Conservation (phyloP, 37 sponge, comb jelly and placozoan genomes). For the Ianthella basta region DNA sequence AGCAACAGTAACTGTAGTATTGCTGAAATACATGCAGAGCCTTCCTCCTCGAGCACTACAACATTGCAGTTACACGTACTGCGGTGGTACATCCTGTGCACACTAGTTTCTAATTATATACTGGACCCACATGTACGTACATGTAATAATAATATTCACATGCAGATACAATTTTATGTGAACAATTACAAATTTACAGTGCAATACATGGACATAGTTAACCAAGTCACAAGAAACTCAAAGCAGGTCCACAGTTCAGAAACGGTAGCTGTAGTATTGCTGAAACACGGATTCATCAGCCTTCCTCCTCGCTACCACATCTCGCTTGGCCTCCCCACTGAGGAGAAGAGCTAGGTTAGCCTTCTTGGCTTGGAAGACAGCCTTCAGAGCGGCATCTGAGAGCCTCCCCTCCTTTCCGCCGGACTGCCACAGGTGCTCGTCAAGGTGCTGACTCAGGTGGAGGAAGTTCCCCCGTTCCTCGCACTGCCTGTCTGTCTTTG, state of each 20-base stretch:
- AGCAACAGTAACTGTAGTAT: too few relatives aligned
- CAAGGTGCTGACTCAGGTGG: slow-evolving; percentile 58
- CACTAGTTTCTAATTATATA: not conserved
- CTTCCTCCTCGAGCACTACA: too few relatives aligned
- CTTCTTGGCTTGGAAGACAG: slow-evolving; percentile 76
- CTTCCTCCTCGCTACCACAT: slow-evolving; percentile 68
- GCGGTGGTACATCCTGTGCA: too few relatives aligned
- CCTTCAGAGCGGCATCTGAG: slow-evolving; percentile 66
- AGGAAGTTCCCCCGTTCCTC: slow-evolving; percentile 86
- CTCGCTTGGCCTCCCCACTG: slow-evolving; percentile 77
- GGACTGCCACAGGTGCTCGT: slow-evolving; percentile 54
- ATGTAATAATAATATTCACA: not conserved
- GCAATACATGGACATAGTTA: too few relatives aligned
- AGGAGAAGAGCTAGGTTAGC: slow-evolving; percentile 81
- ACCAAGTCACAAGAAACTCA: too few relatives aligned
- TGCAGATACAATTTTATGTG: not conserved
- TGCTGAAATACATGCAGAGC: too few relatives aligned
- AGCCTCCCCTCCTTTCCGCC: slow-evolving; percentile 39
- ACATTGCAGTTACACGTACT: too few relatives aligned
- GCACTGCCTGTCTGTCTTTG: slow-evolving; percentile 74
- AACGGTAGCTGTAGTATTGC: slow-evolving; percentile 89
- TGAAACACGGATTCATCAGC: slow-evolving; percentile 68
- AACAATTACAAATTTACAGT: too few relatives aligned
- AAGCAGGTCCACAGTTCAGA: not conserved
- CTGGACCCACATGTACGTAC: not conserved